These are phyloP conservation scores for Prionace glauca DNA, from an alignment of 2,797 vertebrate species.

Conservation along the genomic window DNA sequence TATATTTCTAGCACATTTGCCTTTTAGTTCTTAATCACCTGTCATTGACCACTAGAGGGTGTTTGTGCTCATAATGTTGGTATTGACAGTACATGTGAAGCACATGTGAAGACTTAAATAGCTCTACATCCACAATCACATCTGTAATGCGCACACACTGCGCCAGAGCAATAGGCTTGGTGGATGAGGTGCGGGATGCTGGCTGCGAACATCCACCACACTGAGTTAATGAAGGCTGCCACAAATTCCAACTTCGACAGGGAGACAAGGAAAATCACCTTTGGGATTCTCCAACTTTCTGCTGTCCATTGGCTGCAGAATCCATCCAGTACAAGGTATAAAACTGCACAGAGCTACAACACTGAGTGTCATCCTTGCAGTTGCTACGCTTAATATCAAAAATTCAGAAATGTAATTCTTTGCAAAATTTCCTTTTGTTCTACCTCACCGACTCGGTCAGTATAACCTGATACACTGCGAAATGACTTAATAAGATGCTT, in stretches of 20 bases:
- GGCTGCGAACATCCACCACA: not conserved
- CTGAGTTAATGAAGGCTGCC: not conserved
- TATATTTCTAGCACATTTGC: not conserved
- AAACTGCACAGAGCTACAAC: not conserved
- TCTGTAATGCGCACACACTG: not conserved
- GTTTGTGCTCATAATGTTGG: not conserved
- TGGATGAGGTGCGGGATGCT: not conserved
- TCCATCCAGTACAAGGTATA: not conserved
- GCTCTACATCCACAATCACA: not conserved
- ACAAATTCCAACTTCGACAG: not conserved
- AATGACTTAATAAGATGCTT: not conserved
- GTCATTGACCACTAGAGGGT: constrained; percentile 24
- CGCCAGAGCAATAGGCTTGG: not conserved
- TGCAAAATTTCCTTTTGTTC: not conserved
- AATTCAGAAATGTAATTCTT: not conserved
- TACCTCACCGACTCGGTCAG: not conserved
- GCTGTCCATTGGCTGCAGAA: not conserved
- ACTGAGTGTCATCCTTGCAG: not conserved
- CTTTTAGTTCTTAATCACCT: not conserved
- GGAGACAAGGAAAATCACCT: not conserved
- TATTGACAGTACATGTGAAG: not conserved
- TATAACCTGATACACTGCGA: not conserved
- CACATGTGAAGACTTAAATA: not conserved
- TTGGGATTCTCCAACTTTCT: not conserved
- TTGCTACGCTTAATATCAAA: not conserved